Conservation (phyloP, 2,888 invertebrate species). For the Dynastes grantii region DNA sequence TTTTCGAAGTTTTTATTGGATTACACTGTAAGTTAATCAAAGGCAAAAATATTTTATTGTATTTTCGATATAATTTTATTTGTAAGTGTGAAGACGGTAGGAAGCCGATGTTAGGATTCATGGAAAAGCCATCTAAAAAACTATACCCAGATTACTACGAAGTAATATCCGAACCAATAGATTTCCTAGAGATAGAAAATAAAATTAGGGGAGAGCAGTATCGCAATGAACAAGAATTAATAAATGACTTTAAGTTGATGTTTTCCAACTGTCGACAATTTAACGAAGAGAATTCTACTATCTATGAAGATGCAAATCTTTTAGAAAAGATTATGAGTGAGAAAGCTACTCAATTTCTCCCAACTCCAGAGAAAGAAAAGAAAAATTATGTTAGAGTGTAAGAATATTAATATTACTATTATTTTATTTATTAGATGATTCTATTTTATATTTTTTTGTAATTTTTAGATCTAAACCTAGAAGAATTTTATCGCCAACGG, state of each 20-base stretch:
- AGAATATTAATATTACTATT: slow-evolving; percentile 52
- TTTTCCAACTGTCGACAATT: slow-evolving; percentile 97
- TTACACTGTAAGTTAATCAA: slow-evolving; percentile 73
- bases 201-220: slow-evolving; percentile 92
- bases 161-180: slow-evolving; percentile 94
- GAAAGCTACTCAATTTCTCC: slow-evolving; percentile 79
- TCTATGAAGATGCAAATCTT: slow-evolving; percentile 94
- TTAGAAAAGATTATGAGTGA: slow-evolving; percentile 89
- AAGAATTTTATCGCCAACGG: slow-evolving; percentile 75
- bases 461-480: slow-evolving; percentile 67
- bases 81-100: slow-evolving; percentile 82
- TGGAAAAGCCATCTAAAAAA: slow-evolving; percentile 97
- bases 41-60: not conserved
- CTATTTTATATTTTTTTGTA: slow-evolving; percentile 24
- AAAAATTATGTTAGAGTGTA: slow-evolving; percentile 67
- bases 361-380: slow-evolving; percentile 72
- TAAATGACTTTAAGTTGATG: slow-evolving; percentile 93
- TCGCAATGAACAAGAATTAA: slow-evolving; percentile 87
- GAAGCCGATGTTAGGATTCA: slow-evolving; percentile 91
- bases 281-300: slow-evolving; percentile 96
- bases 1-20: slow-evolving; percentile 85
- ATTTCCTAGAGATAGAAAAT: slow-evolving; percentile 93
- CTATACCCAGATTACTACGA: slow-evolving; percentile 96
- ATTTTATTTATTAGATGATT: not conserved
- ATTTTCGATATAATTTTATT: not conserved